Percentiles rank a stretch among this genome's conserved stretches.
Evolutionary conservation across 2,113 vertebrate genomes (phyloP).

Genomic region (Pseudois nayaur): DNA sequence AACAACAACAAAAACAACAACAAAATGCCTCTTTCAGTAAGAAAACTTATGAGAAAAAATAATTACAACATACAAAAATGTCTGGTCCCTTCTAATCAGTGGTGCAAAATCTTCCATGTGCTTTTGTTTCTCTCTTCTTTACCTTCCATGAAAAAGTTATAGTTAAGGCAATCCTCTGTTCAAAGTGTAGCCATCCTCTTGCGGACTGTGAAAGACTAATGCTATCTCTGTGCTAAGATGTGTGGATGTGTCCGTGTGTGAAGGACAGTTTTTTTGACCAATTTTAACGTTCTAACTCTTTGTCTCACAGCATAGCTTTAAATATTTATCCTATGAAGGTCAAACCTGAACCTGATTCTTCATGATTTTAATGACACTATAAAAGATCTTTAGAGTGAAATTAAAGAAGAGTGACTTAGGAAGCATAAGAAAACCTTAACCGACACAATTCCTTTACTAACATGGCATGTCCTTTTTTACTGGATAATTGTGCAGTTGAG

Average conservation of each 20-base stretch:
- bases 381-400: not conserved
- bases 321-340: not conserved
- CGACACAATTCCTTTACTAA: not conserved
- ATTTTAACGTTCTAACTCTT: not conserved
- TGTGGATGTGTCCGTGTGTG: not conserved
- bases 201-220: not conserved
- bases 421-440: not conserved
- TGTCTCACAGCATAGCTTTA: not conserved
- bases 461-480: not conserved
- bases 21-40: not conserved
- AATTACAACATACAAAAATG: not conserved
- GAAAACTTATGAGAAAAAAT: slow-evolving; percentile 23
- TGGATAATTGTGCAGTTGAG: not conserved
- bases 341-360: not conserved
- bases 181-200: not conserved
- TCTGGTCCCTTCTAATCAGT: not conserved
- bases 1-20: not conserved
- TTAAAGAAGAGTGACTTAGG: not conserved
- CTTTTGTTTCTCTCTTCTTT: not conserved
- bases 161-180: not conserved
- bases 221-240: not conserved
- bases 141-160: not conserved
- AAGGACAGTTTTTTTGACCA: not conserved
- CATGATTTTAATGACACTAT: not conserved
- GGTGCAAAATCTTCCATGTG: not conserved